phyloP scores from a whole-genome alignment of 2,888 invertebrate genomes.

The Ashinkailepas kermadecensis region DNA sequence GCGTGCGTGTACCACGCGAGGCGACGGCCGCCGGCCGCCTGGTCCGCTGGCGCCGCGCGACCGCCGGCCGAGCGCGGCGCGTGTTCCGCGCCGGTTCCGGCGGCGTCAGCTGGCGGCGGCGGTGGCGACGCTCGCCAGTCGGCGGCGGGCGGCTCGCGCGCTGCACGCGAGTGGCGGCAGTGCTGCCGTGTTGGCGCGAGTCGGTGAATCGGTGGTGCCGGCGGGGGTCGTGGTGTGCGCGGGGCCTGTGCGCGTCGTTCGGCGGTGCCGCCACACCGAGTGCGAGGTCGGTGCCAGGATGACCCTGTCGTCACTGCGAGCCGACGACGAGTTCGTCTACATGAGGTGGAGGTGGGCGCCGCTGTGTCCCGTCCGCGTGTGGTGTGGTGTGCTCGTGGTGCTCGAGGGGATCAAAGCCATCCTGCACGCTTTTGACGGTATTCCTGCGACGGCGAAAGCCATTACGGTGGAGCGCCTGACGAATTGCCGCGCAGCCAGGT shows the following conservation, averaged over 20 bases:
- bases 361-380: too few relatives aligned
- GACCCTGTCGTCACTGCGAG: constrained; percentile 1
- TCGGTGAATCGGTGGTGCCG: not conserved
- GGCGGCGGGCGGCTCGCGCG: not conserved
- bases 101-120: too few relatives aligned
- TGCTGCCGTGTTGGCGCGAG: not conserved
- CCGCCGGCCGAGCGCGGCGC: too few relatives aligned
- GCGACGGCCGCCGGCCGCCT: not conserved
- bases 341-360: constrained; percentile 7
- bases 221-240: not conserved
- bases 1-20: not conserved
- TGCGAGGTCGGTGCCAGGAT: not conserved
- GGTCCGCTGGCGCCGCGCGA: too few relatives aligned
- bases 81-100: too few relatives aligned
- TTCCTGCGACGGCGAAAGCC: too few relatives aligned
- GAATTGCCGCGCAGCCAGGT: too few relatives aligned
- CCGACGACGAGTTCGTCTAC: constrained; percentile 19
- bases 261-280: not conserved
- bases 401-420: too few relatives aligned
- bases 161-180: not conserved
- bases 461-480: too few relatives aligned
- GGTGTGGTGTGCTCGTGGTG: too few relatives aligned
- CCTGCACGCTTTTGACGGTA: too few relatives aligned
- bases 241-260: too few relatives aligned
- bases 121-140: not conserved